Percentiles rank a stretch among this genome's conserved stretches.
Conservation (phyloP, 2,797 vertebrate species). For the Halcyon leucocephala region DNA sequence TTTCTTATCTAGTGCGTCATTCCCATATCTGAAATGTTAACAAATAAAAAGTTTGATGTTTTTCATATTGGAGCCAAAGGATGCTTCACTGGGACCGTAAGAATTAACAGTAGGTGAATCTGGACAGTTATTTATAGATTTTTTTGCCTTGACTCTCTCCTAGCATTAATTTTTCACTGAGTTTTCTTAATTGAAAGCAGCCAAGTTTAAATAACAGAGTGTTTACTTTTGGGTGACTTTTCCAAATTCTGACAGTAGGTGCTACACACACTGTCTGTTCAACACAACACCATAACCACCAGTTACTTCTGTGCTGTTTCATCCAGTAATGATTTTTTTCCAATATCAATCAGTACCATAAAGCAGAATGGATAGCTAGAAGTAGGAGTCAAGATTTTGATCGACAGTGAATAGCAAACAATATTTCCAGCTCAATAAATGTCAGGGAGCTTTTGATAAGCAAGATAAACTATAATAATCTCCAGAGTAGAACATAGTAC, state of each 20-base stretch:
- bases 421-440: slow-evolving; percentile 68
- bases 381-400: slow-evolving; percentile 56
- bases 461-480: slow-evolving; percentile 61
- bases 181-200: not conserved
- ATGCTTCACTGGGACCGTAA: not conserved
- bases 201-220: not conserved
- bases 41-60: not conserved
- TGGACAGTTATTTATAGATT: not conserved
- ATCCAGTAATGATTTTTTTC: slow-evolving; percentile 25
- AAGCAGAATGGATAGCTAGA: slow-evolving; percentile 42
- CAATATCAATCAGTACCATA: slow-evolving; percentile 23
- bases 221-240: not conserved
- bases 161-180: not conserved
- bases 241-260: not conserved
- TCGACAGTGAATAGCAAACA: slow-evolving; percentile 63
- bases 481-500: slow-evolving; percentile 32
- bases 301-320: not conserved
- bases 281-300: not conserved
- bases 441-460: slow-evolving; percentile 64
- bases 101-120: not conserved
- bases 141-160: not conserved
- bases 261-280: not conserved
- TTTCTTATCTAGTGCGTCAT: not conserved
- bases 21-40: not conserved
- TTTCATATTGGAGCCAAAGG: not conserved